These are phyloP conservation scores for Drosophila conformis DNA, from an alignment of 2,888 invertebrate species.

Conservation along the genomic window DNA sequence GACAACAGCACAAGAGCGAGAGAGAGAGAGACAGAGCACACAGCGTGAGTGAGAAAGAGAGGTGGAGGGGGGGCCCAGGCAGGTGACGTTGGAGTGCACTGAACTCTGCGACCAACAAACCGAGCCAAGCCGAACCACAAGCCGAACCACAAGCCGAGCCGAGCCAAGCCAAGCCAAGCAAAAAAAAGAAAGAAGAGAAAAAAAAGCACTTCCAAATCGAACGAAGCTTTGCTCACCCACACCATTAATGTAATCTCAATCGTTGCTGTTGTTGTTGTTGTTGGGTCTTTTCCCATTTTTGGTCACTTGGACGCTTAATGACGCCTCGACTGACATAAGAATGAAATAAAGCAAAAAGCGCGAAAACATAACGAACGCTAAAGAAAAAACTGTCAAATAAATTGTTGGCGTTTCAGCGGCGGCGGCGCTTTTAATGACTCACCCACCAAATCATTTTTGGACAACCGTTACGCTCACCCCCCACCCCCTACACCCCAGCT, in stretches of 20 bases:
- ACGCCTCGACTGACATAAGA: constrained; percentile 54
- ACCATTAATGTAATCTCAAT: constrained; percentile 76
- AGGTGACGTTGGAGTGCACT: constrained; percentile 57
- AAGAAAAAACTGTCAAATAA: constrained; percentile 69
- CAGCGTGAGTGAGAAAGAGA: background rate
- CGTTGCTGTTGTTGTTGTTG: constrained; percentile 8
- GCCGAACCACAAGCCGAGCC: background rate
- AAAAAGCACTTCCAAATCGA: constrained; percentile 15
- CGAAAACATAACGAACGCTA: background rate
- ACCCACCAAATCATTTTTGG: constrained; percentile 34
- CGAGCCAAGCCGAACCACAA: background rate
- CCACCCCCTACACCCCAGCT: constrained; percentile 1
- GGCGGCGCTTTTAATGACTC: constrained; percentile 75
- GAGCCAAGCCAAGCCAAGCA: background rate
- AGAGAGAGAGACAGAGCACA: constrained; percentile 14
- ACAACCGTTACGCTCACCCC: background rate
- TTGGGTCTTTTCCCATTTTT: constrained; percentile 63
- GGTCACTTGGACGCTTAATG: constrained; percentile 63
- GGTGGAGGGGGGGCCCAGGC: constrained; percentile 6
- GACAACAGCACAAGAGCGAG: constrained; percentile 23
- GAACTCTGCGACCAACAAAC: constrained; percentile 48
- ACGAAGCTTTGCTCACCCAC: constrained; percentile 45
- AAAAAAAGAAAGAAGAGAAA: constrained; percentile 14
- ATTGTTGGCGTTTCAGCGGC: constrained; percentile 62
- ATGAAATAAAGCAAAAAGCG: constrained; percentile 17